Evolutionary conservation across 2,888 invertebrate genomes (phyloP).

Genomic region (Meliscaeva auricollis): DNA sequence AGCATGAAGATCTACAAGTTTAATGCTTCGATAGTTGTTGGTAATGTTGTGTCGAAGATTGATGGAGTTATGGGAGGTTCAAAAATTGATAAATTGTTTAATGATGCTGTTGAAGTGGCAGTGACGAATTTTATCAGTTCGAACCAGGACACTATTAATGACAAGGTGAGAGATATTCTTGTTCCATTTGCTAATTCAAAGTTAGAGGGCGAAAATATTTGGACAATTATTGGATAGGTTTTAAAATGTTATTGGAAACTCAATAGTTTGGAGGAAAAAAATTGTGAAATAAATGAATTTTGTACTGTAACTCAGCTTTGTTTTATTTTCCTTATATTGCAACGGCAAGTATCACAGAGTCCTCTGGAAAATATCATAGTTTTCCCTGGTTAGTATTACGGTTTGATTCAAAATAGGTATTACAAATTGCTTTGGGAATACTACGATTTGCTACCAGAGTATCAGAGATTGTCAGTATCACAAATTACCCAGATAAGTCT

Average conservation of each 20-base stretch:
- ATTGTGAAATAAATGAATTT: too few species aligned
- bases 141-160: conserved; percentile 79
- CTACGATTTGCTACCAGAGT: too few species aligned
- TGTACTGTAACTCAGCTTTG: too few species aligned
- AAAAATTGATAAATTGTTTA: conserved; percentile 78
- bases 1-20: conserved; percentile 82
- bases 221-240: conserved; percentile 68
- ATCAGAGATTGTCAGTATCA: too few species aligned
- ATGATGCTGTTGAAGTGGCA: conserved; percentile 79
- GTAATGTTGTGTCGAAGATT: conserved; percentile 79
- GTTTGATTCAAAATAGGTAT: too few species aligned
- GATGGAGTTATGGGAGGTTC: conserved; percentile 79
- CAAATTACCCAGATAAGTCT: too few species aligned
- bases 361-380: too few species aligned
- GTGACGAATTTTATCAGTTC: conserved; percentile 79
- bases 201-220: conserved; percentile 80
- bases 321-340: too few species aligned
- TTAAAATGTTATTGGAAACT: neutral
- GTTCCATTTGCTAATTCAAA: conserved; percentile 79
- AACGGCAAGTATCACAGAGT: too few species aligned
- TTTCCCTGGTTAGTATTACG: too few species aligned
- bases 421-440: too few species aligned
- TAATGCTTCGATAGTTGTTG: conserved; percentile 78
- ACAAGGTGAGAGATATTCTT: conserved; percentile 77
- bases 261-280: too few species aligned